These are phyloP conservation scores for Machimus atricapillus DNA, from an alignment of 2,888 invertebrate species.

Conservation along the genomic window DNA sequence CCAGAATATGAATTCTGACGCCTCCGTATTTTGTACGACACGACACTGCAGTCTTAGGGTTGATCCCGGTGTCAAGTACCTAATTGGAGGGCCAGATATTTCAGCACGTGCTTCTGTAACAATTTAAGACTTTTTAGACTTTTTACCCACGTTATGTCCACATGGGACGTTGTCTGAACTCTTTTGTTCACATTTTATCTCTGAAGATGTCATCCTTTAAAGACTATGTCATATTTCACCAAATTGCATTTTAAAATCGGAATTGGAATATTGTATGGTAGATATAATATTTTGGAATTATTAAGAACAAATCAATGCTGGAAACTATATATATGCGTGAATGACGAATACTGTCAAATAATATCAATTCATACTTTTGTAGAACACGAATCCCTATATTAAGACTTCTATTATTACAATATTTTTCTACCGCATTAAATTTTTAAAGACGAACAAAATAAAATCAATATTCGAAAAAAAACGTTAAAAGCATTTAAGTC, in stretches of 20 bases:
- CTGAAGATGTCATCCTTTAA: background rate
- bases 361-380: background rate
- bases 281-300: background rate
- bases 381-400: too few relatives aligned
- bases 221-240: background rate
- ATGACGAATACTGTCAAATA: background rate
- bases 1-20: conserved; percentile 85
- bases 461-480: background rate
- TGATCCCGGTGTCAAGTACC: conserved; percentile 87
- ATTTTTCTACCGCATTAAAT: too few relatives aligned
- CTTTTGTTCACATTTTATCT: background rate
- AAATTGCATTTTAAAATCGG: background rate
- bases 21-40: conserved; percentile 83
- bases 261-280: background rate
- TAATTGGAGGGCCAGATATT: conserved; percentile 84
- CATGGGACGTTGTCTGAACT: background rate
- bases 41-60: conserved; percentile 81
- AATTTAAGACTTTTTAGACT: conserved; percentile 45
- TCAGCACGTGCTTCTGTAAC: conserved; percentile 81
- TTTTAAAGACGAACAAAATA: background rate
- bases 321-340: background rate
- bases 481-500: background rate
- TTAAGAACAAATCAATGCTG: background rate
- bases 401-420: too few relatives aligned
- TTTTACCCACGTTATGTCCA: background rate